A percentile compares a stretch with the other conserved stretches of the same genome.
These are phyloP conservation scores for Ophioninae sp. DNA, from an alignment of 2,888 invertebrate species.

Conservation along the genomic window DNA sequence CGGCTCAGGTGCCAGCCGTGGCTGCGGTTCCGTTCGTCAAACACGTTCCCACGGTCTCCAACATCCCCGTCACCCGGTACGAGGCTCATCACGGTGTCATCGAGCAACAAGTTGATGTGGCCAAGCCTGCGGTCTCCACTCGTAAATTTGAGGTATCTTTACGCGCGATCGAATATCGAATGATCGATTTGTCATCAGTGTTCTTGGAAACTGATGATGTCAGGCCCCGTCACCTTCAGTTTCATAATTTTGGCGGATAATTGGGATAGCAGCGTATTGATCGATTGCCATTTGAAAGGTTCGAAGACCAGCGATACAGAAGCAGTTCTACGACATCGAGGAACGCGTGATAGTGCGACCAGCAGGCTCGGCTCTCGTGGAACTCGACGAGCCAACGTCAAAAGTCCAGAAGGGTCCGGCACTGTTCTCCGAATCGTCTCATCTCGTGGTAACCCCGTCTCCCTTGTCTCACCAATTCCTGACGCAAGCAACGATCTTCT, in stretches of 20 bases:
- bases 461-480: conserved; percentile 65
- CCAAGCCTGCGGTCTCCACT: conserved; percentile 84
- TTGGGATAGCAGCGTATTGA: not conserved
- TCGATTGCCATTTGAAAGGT: conserved; percentile 73
- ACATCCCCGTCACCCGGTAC: conserved; percentile 81
- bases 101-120: conserved; percentile 83
- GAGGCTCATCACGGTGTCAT: conserved; percentile 82
- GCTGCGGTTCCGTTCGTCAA: conserved; percentile 77
- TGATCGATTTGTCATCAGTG: not conserved
- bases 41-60: conserved; percentile 81
- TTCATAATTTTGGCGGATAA: not conserved
- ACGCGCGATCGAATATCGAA: not conserved
- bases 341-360: conserved; percentile 84
- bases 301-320: conserved; percentile 84
- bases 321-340: conserved; percentile 86
- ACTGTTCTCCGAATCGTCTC: conserved; percentile 71
- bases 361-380: conserved; percentile 84
- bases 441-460: conserved; percentile 68
- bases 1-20: conserved; percentile 76
- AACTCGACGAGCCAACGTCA: conserved; percentile 84
- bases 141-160: conserved; percentile 82
- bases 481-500: conserved; percentile 65
- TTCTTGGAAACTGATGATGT: not conserved
- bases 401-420: conserved; percentile 82
- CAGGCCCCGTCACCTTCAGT: not conserved